Base-by-base conservation (phyloP, 1,140 invertebrate genomes). In the roundworm (Caenorhabditis elegans) region DNA sequence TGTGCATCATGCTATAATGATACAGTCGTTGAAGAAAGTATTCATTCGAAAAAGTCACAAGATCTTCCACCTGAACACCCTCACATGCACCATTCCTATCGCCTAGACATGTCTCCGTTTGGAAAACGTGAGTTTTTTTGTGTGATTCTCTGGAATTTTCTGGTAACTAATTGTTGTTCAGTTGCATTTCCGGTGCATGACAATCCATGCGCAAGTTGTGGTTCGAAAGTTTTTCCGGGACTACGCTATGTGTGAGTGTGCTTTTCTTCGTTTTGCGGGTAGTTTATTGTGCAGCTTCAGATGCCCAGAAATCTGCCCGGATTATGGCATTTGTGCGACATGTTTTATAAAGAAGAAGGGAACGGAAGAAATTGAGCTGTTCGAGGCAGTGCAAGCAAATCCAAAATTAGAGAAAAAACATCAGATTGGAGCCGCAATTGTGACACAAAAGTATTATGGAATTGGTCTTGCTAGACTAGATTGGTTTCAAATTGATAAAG, bases 211-310 rank as follows among this genome's bases (percentile, higher is more conserved):
- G 60, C 60, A 3, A 39, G 60, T 70, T 70, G 60, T 70, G 31
- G 60, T 34, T 70, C 60, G 17, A 70, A 70, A 39, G 60, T 70
- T 70, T 70, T 70, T 70, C 60, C 60, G 60, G 60, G 60, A 70
- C 28, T 70, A 39, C 60, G 60, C 31, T 70, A 70, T 10, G 60
- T 70, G 60, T 70, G n/a, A 43, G 60, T 60, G 11, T 60, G n/a
- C 39, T 15, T 53, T 26, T 5, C 6, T 0, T 24, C 15, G 11
- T 5, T 17, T 43, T 70, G 6, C 39, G 15, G 39, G n/a, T n/a
- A n/a, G n/a, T n/a, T n/a, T n/a, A n/a, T n/a, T n/a, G n/a, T n/a
- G n/a, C n/a, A n/a, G n/a, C n/a, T n/a, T n/a, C 34, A 70, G 60
- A 26, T 70, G 60, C n/a, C 60, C 60, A 39, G 60, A 70, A 22